Evolutionary conservation across 2,797 vertebrate genomes (phyloP), one percentile per base, ranked within the genome.

Genomic region (Cuculus canorus): DNA sequence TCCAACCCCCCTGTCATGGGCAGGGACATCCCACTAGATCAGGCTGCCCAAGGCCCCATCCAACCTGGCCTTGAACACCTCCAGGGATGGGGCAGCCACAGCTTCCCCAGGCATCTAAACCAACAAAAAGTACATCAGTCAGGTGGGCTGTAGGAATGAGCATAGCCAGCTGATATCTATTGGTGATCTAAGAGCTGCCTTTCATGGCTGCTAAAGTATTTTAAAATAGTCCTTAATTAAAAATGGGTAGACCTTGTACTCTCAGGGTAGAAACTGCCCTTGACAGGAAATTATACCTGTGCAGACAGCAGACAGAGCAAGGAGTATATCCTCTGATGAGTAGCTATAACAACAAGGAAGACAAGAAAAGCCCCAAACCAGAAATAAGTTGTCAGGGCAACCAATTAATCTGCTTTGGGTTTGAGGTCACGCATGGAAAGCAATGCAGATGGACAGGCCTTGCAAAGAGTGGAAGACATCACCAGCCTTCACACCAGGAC

Each of bases 381-480:
- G 66, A 82, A 93, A 85, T 65, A 72, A 93, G 73, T 92, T 63
- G 8, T 88, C 81, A 84, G 63, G 66, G 37, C 24, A 88, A 93
- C 33, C 41, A 84, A 69, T 71, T 37, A 43, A 9, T 39, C 59
- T 65, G 25, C 69, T 57, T 69, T 88, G 37, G 37, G 13, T 69
- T 82, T 70, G 50, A 86, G 45, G 41, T 5, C 52, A 66, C 64
- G 37, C 17, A 71, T 28, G 63, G 53, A 53, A 37, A 70, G 19
- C 23, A 71, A 1, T 23, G 27, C 30, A 41, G 11, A 54, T 19
- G 50, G 69, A 75, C 19, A 61, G 21, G 60, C 28, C 18, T 27
- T n/a, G 25, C 1, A 1, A 19, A 72, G 35, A 32, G 28, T 47
- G 17, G 47, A 81, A 88, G 52, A 54, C 30, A 39, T 63, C n/a